These are phyloP conservation scores for Alectoris magna DNA, from an alignment of 2,797 vertebrate species.

Conservation along the genomic window DNA sequence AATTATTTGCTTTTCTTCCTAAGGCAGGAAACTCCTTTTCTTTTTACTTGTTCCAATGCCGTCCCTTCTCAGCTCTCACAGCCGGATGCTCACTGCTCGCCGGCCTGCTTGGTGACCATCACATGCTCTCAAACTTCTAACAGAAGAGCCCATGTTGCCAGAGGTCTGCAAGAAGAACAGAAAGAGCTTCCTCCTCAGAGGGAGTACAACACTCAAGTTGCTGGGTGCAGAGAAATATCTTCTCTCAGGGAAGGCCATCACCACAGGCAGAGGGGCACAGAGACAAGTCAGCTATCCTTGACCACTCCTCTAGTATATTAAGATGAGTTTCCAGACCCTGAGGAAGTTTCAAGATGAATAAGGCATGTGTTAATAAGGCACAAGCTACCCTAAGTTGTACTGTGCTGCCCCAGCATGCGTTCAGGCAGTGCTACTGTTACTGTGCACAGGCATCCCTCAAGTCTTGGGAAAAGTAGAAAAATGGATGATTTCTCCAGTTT, in stretches of 20 bases:
- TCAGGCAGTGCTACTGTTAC: neutral
- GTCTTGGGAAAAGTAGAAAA: neutral
- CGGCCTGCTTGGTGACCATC: neutral
- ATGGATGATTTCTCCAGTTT: neutral
- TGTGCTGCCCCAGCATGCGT: fast-evolving
- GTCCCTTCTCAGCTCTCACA: neutral
- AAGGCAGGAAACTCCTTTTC: slow-evolving; percentile 59
- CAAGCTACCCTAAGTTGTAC: neutral
- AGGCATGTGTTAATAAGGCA: neutral
- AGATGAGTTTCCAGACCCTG: neutral
- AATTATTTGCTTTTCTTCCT: slow-evolving; percentile 46
- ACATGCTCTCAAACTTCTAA: neutral
- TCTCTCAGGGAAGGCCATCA: neutral
- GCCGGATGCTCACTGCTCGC: neutral
- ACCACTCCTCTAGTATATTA: neutral
- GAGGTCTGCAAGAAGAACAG: neutral
- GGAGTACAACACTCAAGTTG: neutral
- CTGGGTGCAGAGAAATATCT: neutral
- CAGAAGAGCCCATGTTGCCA: neutral
- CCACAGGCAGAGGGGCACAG: fast-evolving
- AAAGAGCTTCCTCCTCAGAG: neutral
- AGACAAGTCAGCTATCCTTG: neutral
- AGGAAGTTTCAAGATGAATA: neutral
- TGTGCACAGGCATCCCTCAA: neutral
- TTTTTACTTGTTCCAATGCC: slow-evolving; percentile 53